phyloP scores from a whole-genome alignment of 2,888 invertebrate genomes.

The Rhagonycha fulva region DNA sequence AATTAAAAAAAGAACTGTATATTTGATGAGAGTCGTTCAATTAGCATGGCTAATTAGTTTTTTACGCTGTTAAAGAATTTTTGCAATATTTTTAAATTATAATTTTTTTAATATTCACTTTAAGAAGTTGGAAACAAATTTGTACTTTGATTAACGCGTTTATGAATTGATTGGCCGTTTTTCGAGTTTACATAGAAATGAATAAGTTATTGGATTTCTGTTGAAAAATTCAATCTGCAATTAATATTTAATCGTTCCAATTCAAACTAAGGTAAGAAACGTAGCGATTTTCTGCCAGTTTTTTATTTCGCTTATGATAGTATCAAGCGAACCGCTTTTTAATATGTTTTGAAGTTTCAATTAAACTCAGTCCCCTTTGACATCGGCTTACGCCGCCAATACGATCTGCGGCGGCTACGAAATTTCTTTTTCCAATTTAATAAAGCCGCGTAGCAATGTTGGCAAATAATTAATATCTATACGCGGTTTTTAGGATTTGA shows the following conservation, averaged over 20 bases:
- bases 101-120: not conserved
- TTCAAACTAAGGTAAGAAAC: not conserved
- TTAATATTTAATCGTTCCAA: not conserved
- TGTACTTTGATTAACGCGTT: not conserved
- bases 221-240: not conserved
- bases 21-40: constrained; percentile 51
- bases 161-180: not conserved
- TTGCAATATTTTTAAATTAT: constrained; percentile 1
- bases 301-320: constrained; percentile 14
- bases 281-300: constrained; percentile 15
- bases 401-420: constrained; percentile 45
- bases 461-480: constrained; percentile 47
- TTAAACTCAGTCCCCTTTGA: constrained; percentile 48
- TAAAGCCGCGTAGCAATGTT: constrained; percentile 47
- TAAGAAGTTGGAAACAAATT: not conserved
- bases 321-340: constrained; percentile 37
- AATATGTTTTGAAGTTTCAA: constrained; percentile 51
- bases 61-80: constrained; percentile 30
- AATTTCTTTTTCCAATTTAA: constrained; percentile 51
- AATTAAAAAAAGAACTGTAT: constrained; percentile 51
- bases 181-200: not conserved
- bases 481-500: constrained; percentile 28
- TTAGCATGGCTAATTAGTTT: constrained; percentile 44
- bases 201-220: not conserved
- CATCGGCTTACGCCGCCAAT: constrained; percentile 45